Percentiles rank a stretch among this genome's conserved stretches.
Conservation (phyloP, 2,888 invertebrate species). For the Lymantria monacha region DNA sequence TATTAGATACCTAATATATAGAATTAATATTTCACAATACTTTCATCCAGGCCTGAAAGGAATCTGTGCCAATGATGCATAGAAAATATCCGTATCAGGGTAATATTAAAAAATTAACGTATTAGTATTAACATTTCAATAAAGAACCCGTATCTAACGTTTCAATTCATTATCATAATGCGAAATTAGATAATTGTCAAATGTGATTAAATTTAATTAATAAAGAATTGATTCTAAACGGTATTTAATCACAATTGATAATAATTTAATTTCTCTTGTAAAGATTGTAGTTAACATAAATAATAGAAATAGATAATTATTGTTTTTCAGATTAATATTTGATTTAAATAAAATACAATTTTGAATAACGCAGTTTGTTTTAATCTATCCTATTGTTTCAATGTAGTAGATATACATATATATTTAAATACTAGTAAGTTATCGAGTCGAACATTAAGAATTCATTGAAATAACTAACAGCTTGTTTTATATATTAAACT, state of each 20-base stretch:
- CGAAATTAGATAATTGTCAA: conserved; percentile 14
- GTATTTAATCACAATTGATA: conserved; percentile 5
- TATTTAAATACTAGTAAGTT: too few relatives aligned
- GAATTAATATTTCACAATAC: too few relatives aligned
- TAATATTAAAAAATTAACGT: conserved; percentile 40
- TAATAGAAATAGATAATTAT: conserved; percentile 39
- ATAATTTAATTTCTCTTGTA: conserved; percentile 19
- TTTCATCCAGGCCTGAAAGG: conserved; percentile 13
- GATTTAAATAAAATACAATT: conserved; percentile 58
- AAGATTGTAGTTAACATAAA: conserved; percentile 30
- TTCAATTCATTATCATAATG: conserved; percentile 26
- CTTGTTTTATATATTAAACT: too few relatives aligned
- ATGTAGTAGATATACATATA: neutral
- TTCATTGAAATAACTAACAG: too few relatives aligned
- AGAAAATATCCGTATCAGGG: conserved; percentile 64
- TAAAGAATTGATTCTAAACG: conserved; percentile 8
- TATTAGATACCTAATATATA: too few relatives aligned
- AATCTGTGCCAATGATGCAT: conserved; percentile 52
- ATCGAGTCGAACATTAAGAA: too few relatives aligned
- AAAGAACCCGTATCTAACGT: conserved; percentile 26
- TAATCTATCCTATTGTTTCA: neutral
- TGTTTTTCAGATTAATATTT: conserved; percentile 56
- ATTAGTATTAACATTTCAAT: conserved; percentile 28
- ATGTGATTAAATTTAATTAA: conserved; percentile 9
- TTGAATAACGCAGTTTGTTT: conserved; percentile 23